These are phyloP conservation scores for Iguana delicatissima DNA, from an alignment of 2,797 vertebrate species.

Conservation along the genomic window DNA sequence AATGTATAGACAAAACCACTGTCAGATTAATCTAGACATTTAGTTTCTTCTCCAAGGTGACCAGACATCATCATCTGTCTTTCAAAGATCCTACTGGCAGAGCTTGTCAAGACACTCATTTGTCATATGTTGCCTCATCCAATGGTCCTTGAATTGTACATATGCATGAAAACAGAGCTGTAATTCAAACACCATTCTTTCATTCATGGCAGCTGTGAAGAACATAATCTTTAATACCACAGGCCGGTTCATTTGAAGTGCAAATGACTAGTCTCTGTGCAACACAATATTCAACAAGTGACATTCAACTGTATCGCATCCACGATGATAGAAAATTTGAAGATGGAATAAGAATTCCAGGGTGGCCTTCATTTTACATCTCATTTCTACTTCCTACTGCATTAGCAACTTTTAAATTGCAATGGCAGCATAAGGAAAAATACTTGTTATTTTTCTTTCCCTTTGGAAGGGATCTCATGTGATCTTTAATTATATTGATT, in stretches of 20 bases:
- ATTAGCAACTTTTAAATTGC: slow-evolving; percentile 57
- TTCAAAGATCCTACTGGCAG: slow-evolving; percentile 36
- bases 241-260: slow-evolving; percentile 67
- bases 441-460: slow-evolving; percentile 34
- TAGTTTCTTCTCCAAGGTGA: slow-evolving; percentile 56
- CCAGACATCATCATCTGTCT: slow-evolving; percentile 49
- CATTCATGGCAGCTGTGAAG: slow-evolving; percentile 55
- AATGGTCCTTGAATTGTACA: slow-evolving; percentile 55
- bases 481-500: slow-evolving; percentile 47
- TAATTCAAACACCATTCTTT: slow-evolving; percentile 54
- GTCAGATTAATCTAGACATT: slow-evolving; percentile 61
- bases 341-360: slow-evolving; percentile 55
- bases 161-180: slow-evolving; percentile 37
- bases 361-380: slow-evolving; percentile 57
- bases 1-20: slow-evolving; percentile 55
- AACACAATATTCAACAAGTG: slow-evolving; percentile 64
- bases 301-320: slow-evolving; percentile 61
- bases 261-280: slow-evolving; percentile 63
- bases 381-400: slow-evolving; percentile 57
- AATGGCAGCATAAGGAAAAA: slow-evolving; percentile 47
- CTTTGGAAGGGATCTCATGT: slow-evolving; percentile 52
- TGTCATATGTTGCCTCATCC: slow-evolving; percentile 53
- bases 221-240: slow-evolving; percentile 57
- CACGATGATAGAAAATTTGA: slow-evolving; percentile 55
- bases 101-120: slow-evolving; percentile 57